Percentiles rank a stretch among this genome's conserved stretches.
These are phyloP conservation scores for Hormaphis cornu DNA, from an alignment of 1,140 invertebrate species.

Conservation along the genomic window DNA sequence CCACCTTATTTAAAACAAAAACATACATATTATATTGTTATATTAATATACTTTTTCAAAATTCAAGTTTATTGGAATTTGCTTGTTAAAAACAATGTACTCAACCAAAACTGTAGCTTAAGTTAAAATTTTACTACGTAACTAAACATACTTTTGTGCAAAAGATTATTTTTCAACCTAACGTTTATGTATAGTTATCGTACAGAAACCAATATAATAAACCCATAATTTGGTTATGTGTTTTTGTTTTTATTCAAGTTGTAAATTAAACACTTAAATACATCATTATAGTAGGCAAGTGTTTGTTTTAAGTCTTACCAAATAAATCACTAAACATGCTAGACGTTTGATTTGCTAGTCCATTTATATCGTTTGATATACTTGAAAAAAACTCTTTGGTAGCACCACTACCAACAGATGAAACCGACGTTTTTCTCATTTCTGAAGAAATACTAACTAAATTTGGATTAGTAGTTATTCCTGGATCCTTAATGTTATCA, in stretches of 20 bases:
- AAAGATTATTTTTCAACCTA: too few species aligned
- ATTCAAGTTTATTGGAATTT: too few species aligned
- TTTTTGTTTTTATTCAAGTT: too few species aligned
- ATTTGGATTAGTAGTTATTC: not conserved
- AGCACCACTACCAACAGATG: slow-evolving; percentile 37
- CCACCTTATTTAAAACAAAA: not conserved
- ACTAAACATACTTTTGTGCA: too few species aligned
- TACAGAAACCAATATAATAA: too few species aligned
- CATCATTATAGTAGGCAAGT: not conserved
- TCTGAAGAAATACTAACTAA: not conserved
- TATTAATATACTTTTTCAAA: too few species aligned
- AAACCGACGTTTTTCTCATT: slow-evolving; percentile 12
- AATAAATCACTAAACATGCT: slow-evolving; percentile 88
- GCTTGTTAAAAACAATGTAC: too few species aligned
- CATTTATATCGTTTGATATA: slow-evolving; percentile 79
- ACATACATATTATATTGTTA: not conserved
- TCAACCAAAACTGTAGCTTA: too few species aligned
- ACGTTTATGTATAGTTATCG: too few species aligned
- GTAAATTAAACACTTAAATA: too few species aligned
- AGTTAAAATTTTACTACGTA: too few species aligned
- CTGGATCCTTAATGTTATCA: not conserved
- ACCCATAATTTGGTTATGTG: too few species aligned
- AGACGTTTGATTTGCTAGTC: slow-evolving; percentile 76
- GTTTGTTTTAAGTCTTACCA: slow-evolving; percentile 48
- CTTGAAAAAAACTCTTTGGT: slow-evolving; percentile 79